These are phyloP conservation scores for Triplophysa siluroides DNA, from an alignment of 2,113 vertebrate species.

Conservation along the genomic window DNA sequence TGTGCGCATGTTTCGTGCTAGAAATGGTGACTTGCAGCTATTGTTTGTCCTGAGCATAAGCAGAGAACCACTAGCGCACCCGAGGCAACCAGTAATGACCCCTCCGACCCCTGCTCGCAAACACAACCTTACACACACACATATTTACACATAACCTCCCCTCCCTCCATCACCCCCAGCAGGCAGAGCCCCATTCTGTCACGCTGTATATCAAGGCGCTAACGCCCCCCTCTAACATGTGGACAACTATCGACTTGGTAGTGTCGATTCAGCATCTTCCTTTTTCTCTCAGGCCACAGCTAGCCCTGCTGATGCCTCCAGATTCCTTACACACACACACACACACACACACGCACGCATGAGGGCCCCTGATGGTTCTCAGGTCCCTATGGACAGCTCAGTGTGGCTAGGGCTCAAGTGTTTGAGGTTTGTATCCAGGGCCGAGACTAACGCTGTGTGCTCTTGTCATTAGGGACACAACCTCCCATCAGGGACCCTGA, in stretches of 20 bases:
- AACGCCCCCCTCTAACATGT: conserved; percentile 38
- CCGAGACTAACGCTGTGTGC: background rate
- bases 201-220: conserved; percentile 40
- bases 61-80: conserved; percentile 44
- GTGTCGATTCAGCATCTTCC: conserved; percentile 34
- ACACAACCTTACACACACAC: conserved; percentile 34
- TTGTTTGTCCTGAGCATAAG: conserved; percentile 39
- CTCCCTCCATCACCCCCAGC: conserved; percentile 30
- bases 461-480: conserved; percentile 16
- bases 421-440: conserved; percentile 15
- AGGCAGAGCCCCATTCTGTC: conserved; percentile 62
- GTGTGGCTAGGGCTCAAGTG: background rate
- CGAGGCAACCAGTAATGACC: conserved; percentile 40
- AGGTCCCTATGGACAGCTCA: conserved; percentile 14
- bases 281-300: conserved; percentile 15
- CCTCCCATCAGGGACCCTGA: background rate
- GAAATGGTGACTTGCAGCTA: conserved; percentile 36
- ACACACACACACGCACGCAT: background rate
- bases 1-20: background rate
- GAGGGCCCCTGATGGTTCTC: background rate
- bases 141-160: conserved; percentile 18
- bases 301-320: conserved; percentile 40
- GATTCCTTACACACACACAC: conserved; percentile 21
- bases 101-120: conserved; percentile 19
- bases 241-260: conserved; percentile 40